phyloP scores from a whole-genome alignment of 2,888 invertebrate genomes.

The Noctua janthina region DNA sequence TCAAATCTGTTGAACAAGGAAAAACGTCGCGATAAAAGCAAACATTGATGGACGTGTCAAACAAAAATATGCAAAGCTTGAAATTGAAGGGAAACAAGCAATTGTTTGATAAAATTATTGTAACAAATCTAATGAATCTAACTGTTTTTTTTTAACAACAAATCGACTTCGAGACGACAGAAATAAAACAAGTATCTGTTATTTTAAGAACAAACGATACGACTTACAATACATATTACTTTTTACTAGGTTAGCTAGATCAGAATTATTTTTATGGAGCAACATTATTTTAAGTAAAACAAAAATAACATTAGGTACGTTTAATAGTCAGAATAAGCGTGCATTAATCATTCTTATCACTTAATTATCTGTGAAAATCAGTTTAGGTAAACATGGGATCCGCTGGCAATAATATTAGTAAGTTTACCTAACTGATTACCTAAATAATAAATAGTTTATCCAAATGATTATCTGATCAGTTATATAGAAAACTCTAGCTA shows the following conservation, averaged over 20 bases:
- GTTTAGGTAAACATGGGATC: neutral
- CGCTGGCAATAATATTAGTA: neutral
- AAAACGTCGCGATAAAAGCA: slow-evolving; percentile 28
- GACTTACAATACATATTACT: neutral
- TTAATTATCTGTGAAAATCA: neutral
- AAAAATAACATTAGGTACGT: neutral
- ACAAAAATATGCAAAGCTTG: slow-evolving; percentile 40
- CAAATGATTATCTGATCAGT: neutral
- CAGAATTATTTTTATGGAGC: neutral
- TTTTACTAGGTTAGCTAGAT: neutral
- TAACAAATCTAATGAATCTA: slow-evolving; percentile 9
- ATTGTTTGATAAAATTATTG: slow-evolving; percentile 36
- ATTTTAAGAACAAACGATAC: neutral
- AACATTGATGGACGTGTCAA: slow-evolving; percentile 49
- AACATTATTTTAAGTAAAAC: neutral
- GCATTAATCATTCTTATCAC: neutral
- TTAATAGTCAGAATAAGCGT: neutral
- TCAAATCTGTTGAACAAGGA: slow-evolving; percentile 33
- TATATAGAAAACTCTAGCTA: neutral
- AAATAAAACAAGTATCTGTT: neutral
- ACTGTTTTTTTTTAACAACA: slow-evolving; percentile 1
- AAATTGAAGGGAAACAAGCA: slow-evolving; percentile 19
- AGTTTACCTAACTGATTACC: neutral
- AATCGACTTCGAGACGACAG: neutral
- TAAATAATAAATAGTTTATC: neutral